phyloP scores from a whole-genome alignment of 1,140 invertebrate species.

The Drosophila seguyi region DNA sequence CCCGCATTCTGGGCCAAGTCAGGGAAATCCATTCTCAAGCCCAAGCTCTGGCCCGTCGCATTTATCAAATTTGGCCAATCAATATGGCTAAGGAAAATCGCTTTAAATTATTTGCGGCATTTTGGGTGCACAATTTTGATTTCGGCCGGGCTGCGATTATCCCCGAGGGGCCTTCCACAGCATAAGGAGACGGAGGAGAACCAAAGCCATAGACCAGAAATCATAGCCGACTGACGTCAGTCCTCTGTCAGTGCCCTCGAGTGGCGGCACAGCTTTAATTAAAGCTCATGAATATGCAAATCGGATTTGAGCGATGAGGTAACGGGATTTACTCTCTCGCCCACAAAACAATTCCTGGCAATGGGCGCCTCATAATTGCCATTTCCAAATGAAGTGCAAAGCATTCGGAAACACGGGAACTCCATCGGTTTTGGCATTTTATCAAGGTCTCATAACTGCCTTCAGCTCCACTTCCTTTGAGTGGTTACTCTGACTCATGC shows the following conservation, averaged over 20 bases:
- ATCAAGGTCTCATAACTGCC: too few relatives aligned
- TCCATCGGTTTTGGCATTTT: slow-evolving; percentile 54
- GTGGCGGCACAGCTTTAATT: slow-evolving; percentile 54
- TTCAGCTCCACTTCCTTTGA: too few relatives aligned
- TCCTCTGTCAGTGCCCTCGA: slow-evolving; percentile 24
- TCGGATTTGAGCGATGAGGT: slow-evolving; percentile 38
- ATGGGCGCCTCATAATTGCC: slow-evolving; percentile 31
- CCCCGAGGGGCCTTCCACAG: slow-evolving; percentile 21
- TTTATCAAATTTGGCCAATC: slow-evolving; percentile 78
- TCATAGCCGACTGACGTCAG: slow-evolving; percentile 42
- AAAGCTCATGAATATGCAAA: slow-evolving; percentile 64
- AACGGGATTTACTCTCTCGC: slow-evolving; percentile 39
- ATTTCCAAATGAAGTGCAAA: slow-evolving; percentile 32
- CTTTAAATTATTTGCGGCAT: slow-evolving; percentile 70
- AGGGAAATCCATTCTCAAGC: slow-evolving; percentile 23
- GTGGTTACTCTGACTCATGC: too few relatives aligned
- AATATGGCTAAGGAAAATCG: slow-evolving; percentile 65
- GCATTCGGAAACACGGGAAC: slow-evolving; percentile 59
- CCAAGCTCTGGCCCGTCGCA: slow-evolving; percentile 19
- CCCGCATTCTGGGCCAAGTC: slow-evolving; percentile 21
- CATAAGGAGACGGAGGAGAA: slow-evolving; percentile 17
- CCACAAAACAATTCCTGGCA: slow-evolving; percentile 21
- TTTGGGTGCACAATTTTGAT: slow-evolving; percentile 63
- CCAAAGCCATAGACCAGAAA: slow-evolving; percentile 3
- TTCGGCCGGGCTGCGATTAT: slow-evolving; percentile 21